phyloP scores from a whole-genome alignment of 2,113 vertebrate species.

The zebrafish (Danio rerio) region DNA sequence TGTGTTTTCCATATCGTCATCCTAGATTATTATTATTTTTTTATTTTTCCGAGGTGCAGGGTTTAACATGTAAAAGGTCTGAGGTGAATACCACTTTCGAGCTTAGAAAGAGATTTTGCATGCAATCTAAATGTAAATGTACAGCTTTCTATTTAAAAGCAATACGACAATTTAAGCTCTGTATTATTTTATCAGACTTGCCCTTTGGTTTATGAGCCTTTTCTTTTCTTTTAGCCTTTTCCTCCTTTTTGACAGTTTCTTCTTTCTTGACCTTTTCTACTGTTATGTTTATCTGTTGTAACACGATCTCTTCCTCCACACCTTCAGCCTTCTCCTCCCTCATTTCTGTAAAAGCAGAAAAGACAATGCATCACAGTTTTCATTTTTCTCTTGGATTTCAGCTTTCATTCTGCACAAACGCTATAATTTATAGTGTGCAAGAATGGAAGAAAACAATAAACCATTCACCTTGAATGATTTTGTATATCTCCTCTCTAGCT shows the following conservation, averaged over 20 bases:
- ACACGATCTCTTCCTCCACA: neutral
- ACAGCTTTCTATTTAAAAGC: neutral
- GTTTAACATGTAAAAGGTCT: neutral
- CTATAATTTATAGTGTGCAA: neutral
- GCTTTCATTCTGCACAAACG: neutral
- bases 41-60: neutral
- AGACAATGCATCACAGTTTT: neutral
- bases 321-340: slow-evolving; percentile 45
- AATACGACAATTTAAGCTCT: neutral
- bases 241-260: slow-evolving; percentile 23
- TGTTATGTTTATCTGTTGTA: slow-evolving; percentile 8
- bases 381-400: neutral
- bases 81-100: no score
- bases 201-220: slow-evolving; percentile 34
- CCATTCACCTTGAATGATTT: slow-evolving; percentile 63
- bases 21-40: no score
- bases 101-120: no score
- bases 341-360: slow-evolving; percentile 61
- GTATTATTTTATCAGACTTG: neutral
- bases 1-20: no score
- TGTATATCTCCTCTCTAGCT: slow-evolving; percentile 60
- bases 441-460: neutral
- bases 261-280: slow-evolving; percentile 19
- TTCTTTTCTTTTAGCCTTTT: slow-evolving; percentile 17
- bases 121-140: neutral